Conservation (phyloP, 2,113 vertebrate genomes). For the Cyanoramphus novaezelandiae region DNA sequence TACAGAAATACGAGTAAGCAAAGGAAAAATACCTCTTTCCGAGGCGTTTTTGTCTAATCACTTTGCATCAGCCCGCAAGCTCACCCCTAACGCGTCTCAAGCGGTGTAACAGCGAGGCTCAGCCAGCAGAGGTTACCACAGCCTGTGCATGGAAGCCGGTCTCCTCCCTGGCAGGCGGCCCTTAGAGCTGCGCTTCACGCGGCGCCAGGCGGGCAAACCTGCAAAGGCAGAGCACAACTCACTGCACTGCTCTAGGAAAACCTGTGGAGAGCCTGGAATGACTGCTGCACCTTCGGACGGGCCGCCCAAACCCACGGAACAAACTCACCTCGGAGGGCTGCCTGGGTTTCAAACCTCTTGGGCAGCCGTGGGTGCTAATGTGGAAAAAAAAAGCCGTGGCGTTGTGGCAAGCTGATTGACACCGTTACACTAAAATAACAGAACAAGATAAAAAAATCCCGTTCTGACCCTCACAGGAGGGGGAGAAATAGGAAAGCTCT, state of each 20-base stretch:
- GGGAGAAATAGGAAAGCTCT: fast-evolving
- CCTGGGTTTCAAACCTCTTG: not conserved
- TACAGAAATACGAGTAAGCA: not conserved
- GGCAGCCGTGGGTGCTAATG: not conserved
- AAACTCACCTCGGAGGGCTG: not conserved
- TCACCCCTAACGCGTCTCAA: fast-evolving
- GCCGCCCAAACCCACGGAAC: not conserved
- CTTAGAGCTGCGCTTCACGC: not conserved
- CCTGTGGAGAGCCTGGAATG: not conserved
- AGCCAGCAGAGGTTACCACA: conserved; percentile 49
- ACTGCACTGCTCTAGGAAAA: not conserved
- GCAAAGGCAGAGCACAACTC: fast-evolving
- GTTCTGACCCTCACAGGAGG: too few species aligned
- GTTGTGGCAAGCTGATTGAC: not conserved
- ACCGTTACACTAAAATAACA: not conserved
- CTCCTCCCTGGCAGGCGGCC: not conserved
- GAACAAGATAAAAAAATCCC: not conserved
- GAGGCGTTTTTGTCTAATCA: not conserved
- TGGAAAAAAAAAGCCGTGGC: not conserved
- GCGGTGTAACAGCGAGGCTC: not conserved
- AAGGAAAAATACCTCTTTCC: not conserved
- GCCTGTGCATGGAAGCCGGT: not conserved
- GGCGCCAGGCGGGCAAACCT: not conserved
- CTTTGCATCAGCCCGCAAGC: not conserved
- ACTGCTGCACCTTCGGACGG: not conserved